Conservation (phyloP, 2,113 vertebrate species). For the Catharus minimus region DNA sequence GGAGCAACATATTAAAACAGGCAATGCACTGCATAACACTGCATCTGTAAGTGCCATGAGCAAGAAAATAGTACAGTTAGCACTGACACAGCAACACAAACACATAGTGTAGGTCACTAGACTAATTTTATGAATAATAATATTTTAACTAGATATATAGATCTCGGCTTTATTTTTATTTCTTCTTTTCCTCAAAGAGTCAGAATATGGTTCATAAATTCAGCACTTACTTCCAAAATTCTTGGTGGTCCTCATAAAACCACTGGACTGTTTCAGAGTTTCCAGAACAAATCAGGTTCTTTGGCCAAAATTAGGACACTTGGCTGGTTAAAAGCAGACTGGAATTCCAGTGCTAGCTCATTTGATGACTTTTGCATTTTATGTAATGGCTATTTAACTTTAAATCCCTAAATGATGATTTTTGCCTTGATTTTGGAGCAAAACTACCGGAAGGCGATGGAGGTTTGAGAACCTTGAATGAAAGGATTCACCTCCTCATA, state of each 20-base stretch:
- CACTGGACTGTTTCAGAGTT: neutral
- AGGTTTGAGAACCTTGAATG: neutral
- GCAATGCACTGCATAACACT: neutral
- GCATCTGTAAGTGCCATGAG: neutral
- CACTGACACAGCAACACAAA: neutral
- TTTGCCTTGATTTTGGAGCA: neutral
- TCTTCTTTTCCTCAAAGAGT: neutral
- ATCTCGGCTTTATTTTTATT: neutral
- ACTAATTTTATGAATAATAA: neutral
- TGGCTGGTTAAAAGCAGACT: neutral
- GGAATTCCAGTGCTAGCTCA: neutral
- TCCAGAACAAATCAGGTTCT: neutral
- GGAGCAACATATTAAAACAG: neutral
- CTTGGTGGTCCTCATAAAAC: neutral
- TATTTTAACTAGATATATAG: neutral
- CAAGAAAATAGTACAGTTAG: neutral
- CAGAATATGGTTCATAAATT: neutral
- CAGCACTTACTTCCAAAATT: neutral
- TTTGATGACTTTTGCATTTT: neutral
- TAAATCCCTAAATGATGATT: neutral
- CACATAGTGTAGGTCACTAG: neutral
- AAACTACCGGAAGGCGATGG: neutral
- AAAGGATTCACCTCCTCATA: neutral
- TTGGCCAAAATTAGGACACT: neutral
- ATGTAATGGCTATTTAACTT: neutral